Conservation (phyloP, 2,113 vertebrate species). For the Myiozetetes cayanensis region DNA sequence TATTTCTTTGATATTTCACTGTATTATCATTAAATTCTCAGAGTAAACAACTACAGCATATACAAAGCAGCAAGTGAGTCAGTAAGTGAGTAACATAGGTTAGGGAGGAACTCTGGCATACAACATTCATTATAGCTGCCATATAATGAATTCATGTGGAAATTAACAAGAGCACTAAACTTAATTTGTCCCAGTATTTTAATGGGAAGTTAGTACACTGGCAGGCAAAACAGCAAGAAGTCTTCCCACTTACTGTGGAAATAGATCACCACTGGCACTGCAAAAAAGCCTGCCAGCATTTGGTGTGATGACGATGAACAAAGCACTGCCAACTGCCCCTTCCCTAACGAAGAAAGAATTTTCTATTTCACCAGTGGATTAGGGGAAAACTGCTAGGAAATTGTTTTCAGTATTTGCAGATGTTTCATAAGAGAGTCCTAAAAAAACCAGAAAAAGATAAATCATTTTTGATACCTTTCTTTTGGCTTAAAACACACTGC, state of each 20-base stretch:
- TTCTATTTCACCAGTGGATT: neutral
- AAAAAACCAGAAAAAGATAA: neutral
- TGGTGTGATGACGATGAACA: rapidly evolving
- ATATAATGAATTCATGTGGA: neutral
- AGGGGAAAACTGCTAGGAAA: neutral
- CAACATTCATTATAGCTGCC: neutral
- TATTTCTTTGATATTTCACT: neutral
- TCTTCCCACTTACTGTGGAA: neutral
- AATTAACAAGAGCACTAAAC: neutral
- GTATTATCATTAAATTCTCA: neutral
- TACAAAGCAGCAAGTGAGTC: neutral
- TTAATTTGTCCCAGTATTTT: neutral
- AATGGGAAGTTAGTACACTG: neutral
- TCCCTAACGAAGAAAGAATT: neutral
- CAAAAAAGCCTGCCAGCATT: neutral
- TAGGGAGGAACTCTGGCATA: neutral
- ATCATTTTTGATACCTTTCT: neutral
- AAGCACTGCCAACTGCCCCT: neutral
- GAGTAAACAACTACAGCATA: neutral
- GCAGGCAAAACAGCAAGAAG: neutral
- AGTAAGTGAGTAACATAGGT: neutral
- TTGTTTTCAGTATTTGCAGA: neutral
- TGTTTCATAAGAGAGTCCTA: neutral
- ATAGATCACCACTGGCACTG: neutral
- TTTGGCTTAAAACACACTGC: neutral